Base-by-base conservation (phyloP, 2,113 vertebrate genomes). In the Alexandromys fortis region DNA sequence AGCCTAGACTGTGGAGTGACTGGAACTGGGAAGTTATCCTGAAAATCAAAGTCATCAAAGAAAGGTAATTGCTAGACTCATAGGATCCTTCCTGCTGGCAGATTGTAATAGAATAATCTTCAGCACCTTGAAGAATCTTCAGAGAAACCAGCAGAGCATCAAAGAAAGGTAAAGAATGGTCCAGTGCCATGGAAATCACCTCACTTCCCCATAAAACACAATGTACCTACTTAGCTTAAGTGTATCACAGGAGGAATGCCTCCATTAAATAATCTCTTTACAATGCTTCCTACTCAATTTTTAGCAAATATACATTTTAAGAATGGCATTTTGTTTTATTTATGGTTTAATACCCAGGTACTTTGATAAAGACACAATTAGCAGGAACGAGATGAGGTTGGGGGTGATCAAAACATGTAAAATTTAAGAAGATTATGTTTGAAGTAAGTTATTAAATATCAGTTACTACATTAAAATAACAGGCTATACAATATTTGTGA, bases 31-130 rank as follows among this genome's bases (percentile, higher is more conserved):
- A 92, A 33, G 14, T 67, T 45, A 93, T 96, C 75, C 16, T 47
- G 42, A 94, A 91, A 94, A 81, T 82, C 67, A 89, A 92, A 38
- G 2, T 91, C 73, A 86, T 67, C 35, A 61, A 85, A 94, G 61
- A 78, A 82, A 90, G 91, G 79, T 38, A 24, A 86, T 30, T 91
- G 14, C 4, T 89, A 76, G 38, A 86, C 72, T 94, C 52, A 35
- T 42, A 42, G 1, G 2, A 45, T 87, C 58, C n/a, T 94, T 89
- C 65, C 65, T 89, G 12, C 68, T 90, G 28, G 19, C 58, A 22
- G 90, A 58, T 89, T 52, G 0, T 85, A 96, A 65, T 0, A 58
- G 33, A 77, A 92, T 76, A 72, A 82, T 86, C 61, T 65, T 72
- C 22, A 76, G 45, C 52, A 52, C 67, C 22, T 63, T 82, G 65